phyloP scores from a whole-genome alignment of 2,113 vertebrate species.

The Eidolon helvum region DNA sequence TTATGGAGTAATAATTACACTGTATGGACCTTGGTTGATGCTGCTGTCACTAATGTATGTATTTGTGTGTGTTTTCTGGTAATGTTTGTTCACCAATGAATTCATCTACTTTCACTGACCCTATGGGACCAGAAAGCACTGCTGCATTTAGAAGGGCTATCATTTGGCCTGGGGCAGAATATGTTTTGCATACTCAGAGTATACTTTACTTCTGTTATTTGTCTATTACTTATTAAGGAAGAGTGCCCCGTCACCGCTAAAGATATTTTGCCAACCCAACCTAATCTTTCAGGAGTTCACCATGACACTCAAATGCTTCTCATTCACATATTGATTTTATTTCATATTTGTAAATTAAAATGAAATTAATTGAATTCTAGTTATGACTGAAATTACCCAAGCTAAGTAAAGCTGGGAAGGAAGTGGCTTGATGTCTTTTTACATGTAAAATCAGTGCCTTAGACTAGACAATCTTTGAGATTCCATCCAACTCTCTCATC shows the following conservation, averaged over 20 bases:
- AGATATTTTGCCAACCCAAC: not conserved
- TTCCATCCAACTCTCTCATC: not conserved
- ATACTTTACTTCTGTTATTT: not conserved
- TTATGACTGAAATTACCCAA: not conserved
- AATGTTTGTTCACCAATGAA: not conserved
- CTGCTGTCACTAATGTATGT: not conserved
- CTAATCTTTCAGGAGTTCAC: not conserved
- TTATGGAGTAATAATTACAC: not conserved
- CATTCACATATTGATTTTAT: not conserved
- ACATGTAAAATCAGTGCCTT: not conserved
- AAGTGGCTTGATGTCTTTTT: not conserved
- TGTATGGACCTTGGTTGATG: not conserved
- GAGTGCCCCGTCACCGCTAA: not conserved
- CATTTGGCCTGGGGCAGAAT: not conserved
- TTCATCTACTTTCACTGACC: not conserved
- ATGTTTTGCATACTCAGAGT: not conserved
- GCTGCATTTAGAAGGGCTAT: not conserved
- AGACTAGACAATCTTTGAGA: not conserved
- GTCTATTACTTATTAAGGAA: not conserved
- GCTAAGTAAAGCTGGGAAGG: not conserved
- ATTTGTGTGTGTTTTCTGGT: not conserved
- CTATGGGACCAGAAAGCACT: not conserved
- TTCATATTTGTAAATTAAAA: slow-evolving; percentile 17
- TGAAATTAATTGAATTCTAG: not conserved
- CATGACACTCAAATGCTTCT: not conserved